phyloP scores from a whole-genome alignment of 1,140 invertebrate species.

The Mycetomoellerius zeteki region DNA sequence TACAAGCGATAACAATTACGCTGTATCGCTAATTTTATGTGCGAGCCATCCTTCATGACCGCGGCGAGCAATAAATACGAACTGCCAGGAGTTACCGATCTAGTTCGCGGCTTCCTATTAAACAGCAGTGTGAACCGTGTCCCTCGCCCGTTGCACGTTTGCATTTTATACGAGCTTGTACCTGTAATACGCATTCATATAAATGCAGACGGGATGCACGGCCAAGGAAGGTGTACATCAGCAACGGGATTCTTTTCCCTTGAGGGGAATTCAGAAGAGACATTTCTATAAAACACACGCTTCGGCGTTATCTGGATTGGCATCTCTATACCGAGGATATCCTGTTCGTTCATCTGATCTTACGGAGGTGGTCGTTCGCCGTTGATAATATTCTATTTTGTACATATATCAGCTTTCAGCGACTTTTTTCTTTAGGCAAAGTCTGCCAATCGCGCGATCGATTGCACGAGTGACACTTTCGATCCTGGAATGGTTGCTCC shows the following conservation, averaged over 20 bases:
- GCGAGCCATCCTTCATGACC: conserved; percentile 76
- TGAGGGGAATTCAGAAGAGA: conserved; percentile 27
- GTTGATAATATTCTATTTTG: not conserved
- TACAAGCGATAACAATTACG: conserved; percentile 82
- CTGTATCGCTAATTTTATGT: conserved; percentile 84
- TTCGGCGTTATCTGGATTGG: conserved; percentile 8
- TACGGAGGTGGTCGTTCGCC: not conserved
- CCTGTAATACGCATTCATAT: conserved; percentile 51
- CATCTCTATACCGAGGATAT: conserved; percentile 34
- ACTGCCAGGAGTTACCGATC: conserved; percentile 67
- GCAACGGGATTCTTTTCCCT: conserved; percentile 13
- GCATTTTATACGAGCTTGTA: conserved; percentile 49
- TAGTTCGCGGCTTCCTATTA: conserved; percentile 76
- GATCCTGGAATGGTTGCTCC: not conserved
- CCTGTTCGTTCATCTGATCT: conserved; percentile 23
- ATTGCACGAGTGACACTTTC: not conserved
- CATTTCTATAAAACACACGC: conserved; percentile 26
- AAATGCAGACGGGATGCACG: conserved; percentile 23
- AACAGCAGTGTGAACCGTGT: conserved; percentile 75
- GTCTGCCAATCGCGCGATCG: not conserved
- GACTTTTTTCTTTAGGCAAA: too few relatives aligned
- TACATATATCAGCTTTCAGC: not conserved
- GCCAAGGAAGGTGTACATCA: conserved; percentile 34
- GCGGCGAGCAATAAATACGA: conserved; percentile 72
- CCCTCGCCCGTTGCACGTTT: conserved; percentile 36